These are phyloP conservation scores for Phaedon cochleariae DNA, from an alignment of 2,888 invertebrate species.

Conservation along the genomic window DNA sequence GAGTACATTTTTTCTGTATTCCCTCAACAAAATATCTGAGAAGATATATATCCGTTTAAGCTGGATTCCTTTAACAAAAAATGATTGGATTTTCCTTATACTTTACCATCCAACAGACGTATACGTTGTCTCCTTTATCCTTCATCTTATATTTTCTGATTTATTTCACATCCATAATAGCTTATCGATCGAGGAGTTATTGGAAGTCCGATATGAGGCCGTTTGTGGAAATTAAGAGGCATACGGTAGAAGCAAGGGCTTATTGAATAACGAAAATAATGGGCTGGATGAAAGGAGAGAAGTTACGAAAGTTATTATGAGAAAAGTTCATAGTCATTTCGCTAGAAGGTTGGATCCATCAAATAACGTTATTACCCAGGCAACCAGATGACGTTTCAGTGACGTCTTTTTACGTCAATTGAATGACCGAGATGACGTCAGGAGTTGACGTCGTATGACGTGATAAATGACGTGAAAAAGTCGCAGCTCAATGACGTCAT, in stretches of 20 bases:
- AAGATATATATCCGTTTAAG: too few relatives aligned
- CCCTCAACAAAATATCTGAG: too few relatives aligned
- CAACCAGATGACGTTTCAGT: too few relatives aligned
- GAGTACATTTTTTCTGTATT: too few relatives aligned
- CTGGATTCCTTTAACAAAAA: constrained; percentile 21
- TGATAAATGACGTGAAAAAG: too few relatives aligned
- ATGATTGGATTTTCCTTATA: constrained; percentile 16
- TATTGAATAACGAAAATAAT: constrained; percentile 15
- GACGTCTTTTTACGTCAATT: too few relatives aligned
- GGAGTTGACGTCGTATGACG: too few relatives aligned
- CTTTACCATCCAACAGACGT: constrained; percentile 10
- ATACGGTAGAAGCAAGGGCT: background rate
- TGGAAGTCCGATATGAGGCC: constrained; percentile 8
- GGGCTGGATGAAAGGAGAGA: constrained; percentile 3
- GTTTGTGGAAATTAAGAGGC: constrained; percentile 4
- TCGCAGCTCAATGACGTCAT: too few relatives aligned
- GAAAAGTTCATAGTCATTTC: background rate
- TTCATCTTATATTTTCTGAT: constrained; percentile 16
- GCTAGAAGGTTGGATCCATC: background rate
- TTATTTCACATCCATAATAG: constrained; percentile 16
- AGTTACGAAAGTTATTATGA: background rate
- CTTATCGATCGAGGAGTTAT: constrained; percentile 18
- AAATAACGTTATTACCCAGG: too few relatives aligned
- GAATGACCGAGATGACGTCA: too few relatives aligned
- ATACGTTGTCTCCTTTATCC: background rate